phyloP scores from a whole-genome alignment of 2,113 vertebrate genomes.

The Heterocephalus glaber region DNA sequence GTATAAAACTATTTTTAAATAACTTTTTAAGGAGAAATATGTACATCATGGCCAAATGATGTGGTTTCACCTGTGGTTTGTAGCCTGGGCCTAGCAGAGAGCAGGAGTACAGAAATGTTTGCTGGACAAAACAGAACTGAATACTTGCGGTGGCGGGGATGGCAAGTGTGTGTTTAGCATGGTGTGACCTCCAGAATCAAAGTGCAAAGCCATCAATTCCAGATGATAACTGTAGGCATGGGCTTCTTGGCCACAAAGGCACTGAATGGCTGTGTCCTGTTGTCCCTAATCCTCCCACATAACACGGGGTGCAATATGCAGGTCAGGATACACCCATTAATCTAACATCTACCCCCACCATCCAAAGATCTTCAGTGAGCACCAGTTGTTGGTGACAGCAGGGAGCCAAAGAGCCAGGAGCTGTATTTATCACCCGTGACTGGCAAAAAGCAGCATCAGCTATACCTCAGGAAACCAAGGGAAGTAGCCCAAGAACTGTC shows the following conservation, averaged over 20 bases:
- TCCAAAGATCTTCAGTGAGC: not conserved
- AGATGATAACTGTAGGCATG: not conserved
- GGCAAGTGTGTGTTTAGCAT: not conserved
- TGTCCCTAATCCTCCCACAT: not conserved
- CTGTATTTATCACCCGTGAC: not conserved
- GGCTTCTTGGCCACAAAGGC: not conserved
- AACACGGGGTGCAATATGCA: not conserved
- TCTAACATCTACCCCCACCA: not conserved
- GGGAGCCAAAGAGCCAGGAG: not conserved
- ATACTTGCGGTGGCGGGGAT: not conserved
- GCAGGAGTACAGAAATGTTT: not conserved
- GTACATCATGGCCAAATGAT: not conserved
- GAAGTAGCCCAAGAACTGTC: not conserved
- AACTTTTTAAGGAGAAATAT: not conserved
- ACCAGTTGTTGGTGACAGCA: not conserved
- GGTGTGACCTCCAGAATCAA: not conserved
- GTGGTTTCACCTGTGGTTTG: not conserved
- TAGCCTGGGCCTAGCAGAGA: not conserved
- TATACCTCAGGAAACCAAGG: not conserved
- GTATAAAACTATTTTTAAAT: conserved; percentile 5
- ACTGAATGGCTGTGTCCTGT: not conserved
- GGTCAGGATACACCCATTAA: not conserved
- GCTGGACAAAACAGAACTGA: not conserved
- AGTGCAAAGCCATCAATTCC: not conserved
- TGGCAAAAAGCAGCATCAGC: not conserved